Conservation (phyloP, 2,113 vertebrate genomes). For the Sterrhoptilus dennistouni region DNA sequence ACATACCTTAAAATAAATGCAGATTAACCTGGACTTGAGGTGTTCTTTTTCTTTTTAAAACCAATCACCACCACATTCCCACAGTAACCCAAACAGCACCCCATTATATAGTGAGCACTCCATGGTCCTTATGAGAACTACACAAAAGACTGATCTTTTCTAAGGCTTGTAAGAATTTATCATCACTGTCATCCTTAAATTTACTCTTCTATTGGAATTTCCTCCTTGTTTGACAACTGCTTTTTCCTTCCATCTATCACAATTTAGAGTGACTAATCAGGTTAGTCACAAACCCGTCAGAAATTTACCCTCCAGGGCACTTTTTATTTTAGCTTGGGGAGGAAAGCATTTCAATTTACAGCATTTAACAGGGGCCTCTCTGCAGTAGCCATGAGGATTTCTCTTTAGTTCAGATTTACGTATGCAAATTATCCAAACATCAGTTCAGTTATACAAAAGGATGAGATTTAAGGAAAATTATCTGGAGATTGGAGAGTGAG, state of each 20-base stretch:
- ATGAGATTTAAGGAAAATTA: neutral
- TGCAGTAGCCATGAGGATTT: neutral
- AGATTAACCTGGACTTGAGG: neutral
- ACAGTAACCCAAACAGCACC: neutral
- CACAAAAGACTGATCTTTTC: conserved; percentile 44
- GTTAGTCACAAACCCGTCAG: conserved; percentile 61
- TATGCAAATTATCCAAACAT: conserved; percentile 23
- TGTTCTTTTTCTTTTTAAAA: neutral
- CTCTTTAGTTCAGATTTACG: conserved; percentile 23
- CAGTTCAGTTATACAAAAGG: neutral
- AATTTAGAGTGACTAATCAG: conserved; percentile 62
- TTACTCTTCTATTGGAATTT: conserved; percentile 61
- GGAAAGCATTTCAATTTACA: conserved; percentile 49
- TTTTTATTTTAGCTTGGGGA: conserved; percentile 43
- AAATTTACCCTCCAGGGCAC: conserved; percentile 41
- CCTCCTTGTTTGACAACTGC: conserved; percentile 56
- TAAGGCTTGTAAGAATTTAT: conserved; percentile 59
- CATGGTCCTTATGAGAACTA: conserved; percentile 11
- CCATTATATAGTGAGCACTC: neutral
- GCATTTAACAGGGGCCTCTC: neutral
- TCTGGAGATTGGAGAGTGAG: neutral
- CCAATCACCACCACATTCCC: neutral
- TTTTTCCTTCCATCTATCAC: conserved; percentile 65
- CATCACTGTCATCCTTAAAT: conserved; percentile 56
- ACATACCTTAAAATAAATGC: neutral